phyloP scores from a whole-genome alignment of 2,113 vertebrate species.

The Lanius collurio region DNA sequence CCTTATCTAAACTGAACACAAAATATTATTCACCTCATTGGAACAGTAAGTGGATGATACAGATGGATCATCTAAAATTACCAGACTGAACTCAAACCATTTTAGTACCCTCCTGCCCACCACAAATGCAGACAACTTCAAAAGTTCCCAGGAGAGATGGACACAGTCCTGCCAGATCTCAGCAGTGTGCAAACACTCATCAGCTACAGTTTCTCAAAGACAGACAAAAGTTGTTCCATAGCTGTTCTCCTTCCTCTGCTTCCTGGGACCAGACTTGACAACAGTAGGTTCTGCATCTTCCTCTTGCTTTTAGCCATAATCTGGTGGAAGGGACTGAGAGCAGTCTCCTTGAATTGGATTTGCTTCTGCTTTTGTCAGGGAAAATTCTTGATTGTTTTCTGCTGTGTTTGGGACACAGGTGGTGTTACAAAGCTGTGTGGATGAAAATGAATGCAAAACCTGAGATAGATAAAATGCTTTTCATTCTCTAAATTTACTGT shows the following conservation, averaged over 20 bases:
- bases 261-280: background rate
- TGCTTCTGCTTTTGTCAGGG: background rate
- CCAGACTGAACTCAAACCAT: background rate
- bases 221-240: background rate
- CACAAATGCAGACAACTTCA: background rate
- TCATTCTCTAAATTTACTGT: background rate
- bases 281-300: background rate
- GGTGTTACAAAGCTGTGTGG: background rate
- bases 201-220: background rate
- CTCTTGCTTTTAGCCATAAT: background rate
- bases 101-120: background rate
- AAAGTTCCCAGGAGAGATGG: background rate
- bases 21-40: rapidly evolving
- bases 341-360: background rate
- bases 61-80: background rate
- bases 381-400: background rate
- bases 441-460: background rate
- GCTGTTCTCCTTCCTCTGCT: background rate
- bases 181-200: rapidly evolving
- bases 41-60: background rate
- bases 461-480: background rate
- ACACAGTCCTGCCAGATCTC: background rate
- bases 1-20: background rate
- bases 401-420: background rate
- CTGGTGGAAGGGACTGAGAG: background rate